Evolutionary conservation across 92 coral and sea anemone species (phyloP).

Genomic region (Parazoanthus atlanticus): DNA sequence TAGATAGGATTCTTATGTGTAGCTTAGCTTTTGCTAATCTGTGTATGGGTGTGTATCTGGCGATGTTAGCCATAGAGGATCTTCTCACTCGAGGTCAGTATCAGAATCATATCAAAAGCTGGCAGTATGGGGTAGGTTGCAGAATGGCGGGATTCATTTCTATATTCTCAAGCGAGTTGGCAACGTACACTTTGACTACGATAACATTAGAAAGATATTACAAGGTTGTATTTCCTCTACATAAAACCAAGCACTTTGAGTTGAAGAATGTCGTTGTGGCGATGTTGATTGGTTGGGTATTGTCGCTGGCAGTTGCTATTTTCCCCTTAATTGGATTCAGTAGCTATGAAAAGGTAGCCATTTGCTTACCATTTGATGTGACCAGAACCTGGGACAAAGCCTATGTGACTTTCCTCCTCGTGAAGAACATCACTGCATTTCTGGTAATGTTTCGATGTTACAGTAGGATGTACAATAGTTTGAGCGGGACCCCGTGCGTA

Average conservation of each 20-base stretch:
- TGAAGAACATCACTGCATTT: slow-evolving; percentile 80
- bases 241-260: slow-evolving; percentile 68
- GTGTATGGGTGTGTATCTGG: slow-evolving; percentile 81
- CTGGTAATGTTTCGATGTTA: slow-evolving; percentile 76
- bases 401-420: slow-evolving; percentile 79
- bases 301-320: slow-evolving; percentile 69
- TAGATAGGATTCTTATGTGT: slow-evolving; percentile 75
- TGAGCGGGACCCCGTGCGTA: slow-evolving; percentile 26
- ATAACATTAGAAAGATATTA: slow-evolving; percentile 86
- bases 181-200: slow-evolving; percentile 70
- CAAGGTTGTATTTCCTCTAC: slow-evolving; percentile 80
- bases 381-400: slow-evolving; percentile 52
- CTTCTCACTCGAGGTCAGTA: slow-evolving; percentile 67
- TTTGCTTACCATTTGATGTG: slow-evolving; percentile 91
- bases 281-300: slow-evolving; percentile 64
- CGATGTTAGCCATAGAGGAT: slow-evolving; percentile 77
- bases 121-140: slow-evolving; percentile 88
- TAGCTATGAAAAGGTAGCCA: slow-evolving; percentile 83
- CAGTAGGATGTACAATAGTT: slow-evolving; percentile 80
- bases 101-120: slow-evolving; percentile 75
- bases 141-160: slow-evolving; percentile 82
- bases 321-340: slow-evolving; percentile 79
- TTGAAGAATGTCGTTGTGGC: slow-evolving; percentile 56
- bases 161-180: slow-evolving; percentile 84
- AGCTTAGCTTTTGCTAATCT: slow-evolving; percentile 90